phyloP scores from a whole-genome alignment of 92 coral and sea anemone species.

The Anthopleura xanthogrammica region DNA sequence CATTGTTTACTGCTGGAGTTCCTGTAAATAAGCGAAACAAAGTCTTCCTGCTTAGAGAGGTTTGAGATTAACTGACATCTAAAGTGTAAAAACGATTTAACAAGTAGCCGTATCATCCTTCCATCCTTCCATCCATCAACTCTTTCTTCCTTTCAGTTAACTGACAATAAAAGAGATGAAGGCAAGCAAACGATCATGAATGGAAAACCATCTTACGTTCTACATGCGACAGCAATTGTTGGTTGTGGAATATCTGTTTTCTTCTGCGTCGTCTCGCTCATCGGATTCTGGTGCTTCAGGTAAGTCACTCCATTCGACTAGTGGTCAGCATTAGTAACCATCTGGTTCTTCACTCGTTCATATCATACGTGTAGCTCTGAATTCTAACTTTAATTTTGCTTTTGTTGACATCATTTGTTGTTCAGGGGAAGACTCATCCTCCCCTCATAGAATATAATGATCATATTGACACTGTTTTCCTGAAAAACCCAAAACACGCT shows the following conservation, averaged over 20 bases:
- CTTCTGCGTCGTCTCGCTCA: constrained; percentile 59
- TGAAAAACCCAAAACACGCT: no score
- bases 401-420: neutral
- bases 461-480: no score
- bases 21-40: neutral
- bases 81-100: no score
- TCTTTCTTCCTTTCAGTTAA: neutral
- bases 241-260: constrained; percentile 81
- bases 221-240: constrained; percentile 75
- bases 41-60: neutral
- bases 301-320: constrained; percentile 27
- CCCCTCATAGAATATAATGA: no score
- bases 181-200: neutral
- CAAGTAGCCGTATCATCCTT: neutral
- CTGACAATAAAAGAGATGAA: neutral
- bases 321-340: no score
- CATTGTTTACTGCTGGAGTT: neutral
- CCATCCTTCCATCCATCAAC: no score
- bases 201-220: constrained; percentile 34
- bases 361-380: neutral
- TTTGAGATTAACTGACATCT: no score
- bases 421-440: no score
- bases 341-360: neutral
- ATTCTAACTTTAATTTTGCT: neutral
- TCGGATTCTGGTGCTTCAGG: constrained; percentile 77